Evolutionary conservation across 2,888 invertebrate genomes (phyloP).

Genomic region (Lampropteryx suffumata): DNA sequence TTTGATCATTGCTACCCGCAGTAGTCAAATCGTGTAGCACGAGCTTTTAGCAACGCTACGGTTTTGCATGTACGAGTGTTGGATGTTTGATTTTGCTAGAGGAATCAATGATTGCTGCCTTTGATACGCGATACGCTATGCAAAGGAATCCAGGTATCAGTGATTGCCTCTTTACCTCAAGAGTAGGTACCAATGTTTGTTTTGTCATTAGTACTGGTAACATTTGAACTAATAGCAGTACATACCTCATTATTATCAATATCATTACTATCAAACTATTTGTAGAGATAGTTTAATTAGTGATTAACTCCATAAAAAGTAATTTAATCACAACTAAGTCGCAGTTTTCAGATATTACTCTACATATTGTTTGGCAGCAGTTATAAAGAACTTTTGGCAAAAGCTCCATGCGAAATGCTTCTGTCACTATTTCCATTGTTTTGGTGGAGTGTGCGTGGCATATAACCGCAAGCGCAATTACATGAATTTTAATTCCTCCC

Average conservation of each 20-base stretch:
- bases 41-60: slow-evolving; percentile 32
- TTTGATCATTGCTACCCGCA: not conserved
- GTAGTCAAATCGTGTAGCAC: not conserved
- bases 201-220: too few relatives aligned
- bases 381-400: slow-evolving; percentile 12
- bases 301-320: too few relatives aligned
- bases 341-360: too few relatives aligned
- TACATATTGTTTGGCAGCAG: not conserved
- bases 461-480: slow-evolving; percentile 61
- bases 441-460: slow-evolving; percentile 20
- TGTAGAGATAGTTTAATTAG: too few relatives aligned
- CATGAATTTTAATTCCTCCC: slow-evolving; percentile 66
- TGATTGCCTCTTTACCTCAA: slow-evolving; percentile 1
- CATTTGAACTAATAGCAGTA: too few relatives aligned
- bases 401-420: slow-evolving; percentile 4
- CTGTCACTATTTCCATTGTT: slow-evolving; percentile 24
- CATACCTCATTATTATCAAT: too few relatives aligned
- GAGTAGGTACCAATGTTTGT: too few relatives aligned
- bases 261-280: too few relatives aligned
- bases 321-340: too few relatives aligned
- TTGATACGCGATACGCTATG: slow-evolving; percentile 20
- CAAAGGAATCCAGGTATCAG: slow-evolving; percentile 2
- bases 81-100: slow-evolving; percentile 29
- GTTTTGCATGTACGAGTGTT: slow-evolving; percentile 35
- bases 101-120: slow-evolving; percentile 26